Base-by-base conservation (phyloP, 2,797 vertebrate species). In the Siniperca scherzeri region DNA sequence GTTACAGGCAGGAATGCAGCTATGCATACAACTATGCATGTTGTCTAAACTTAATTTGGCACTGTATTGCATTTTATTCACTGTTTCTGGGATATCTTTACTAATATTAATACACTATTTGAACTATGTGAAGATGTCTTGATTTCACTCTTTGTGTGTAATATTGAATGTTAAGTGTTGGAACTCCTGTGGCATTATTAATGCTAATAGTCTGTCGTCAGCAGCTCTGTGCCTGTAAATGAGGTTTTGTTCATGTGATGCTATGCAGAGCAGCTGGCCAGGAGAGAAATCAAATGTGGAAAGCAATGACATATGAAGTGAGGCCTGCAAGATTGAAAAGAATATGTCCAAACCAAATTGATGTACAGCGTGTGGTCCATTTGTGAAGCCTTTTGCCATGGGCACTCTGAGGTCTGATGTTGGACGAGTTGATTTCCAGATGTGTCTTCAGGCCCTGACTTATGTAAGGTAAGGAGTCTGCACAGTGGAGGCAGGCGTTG, bases 351-450 rank as follows among this genome's bases (percentile, higher is more conserved):
- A 86, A 89, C 68, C 75, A 84, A 87, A 87, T 53, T 78, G 81
- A 90, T 84, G 90, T 86, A 83, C 81, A 90, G 67, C 70, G 83
- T 91, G 89, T 86, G 87, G 89, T 88, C 89, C 66, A 44, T 83
- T 84, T 76, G 77, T 36, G 76, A 83, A 86, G 64, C 59, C 55
- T 73, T 64, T 77, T 73, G 82, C 87, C 69, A 75, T 27, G 69
- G 92, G 88, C 90, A 84, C 85, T 76, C 66, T 33, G 74, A 78
- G 82, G 78, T 74, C 71, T 88, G 84, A 88, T 83, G 82, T 57
- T 88, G 86, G 87, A 64, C 72, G 62, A 89, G 88, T 64, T 83
- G 85, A 90, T 91, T 91, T 95, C 91, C 93, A 94, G 92, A 94
- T 93, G 93, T 94, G 84, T 91, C 80, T 81, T 68, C 33, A 61